A percentile compares a stretch with the other conserved stretches of the same genome.
phyloP scores from a whole-genome alignment of 2,113 vertebrate species.

The Siphamia tubifer region DNA sequence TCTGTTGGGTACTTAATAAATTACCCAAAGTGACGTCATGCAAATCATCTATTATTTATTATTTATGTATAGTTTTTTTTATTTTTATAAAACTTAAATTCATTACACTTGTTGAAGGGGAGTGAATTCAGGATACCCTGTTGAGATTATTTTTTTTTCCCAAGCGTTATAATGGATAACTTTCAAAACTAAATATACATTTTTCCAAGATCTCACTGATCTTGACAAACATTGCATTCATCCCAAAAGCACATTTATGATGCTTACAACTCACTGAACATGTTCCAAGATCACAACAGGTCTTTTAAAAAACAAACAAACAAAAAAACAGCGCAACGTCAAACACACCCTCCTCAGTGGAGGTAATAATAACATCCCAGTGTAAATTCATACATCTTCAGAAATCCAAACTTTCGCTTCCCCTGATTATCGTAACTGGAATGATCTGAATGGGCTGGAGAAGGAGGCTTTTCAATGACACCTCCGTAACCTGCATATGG shows the following conservation, averaged over 20 bases:
- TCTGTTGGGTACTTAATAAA: background rate
- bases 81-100: background rate
- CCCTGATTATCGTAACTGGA: constrained; percentile 58
- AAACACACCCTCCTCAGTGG: background rate
- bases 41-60: constrained; percentile 2
- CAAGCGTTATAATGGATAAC: constrained; percentile 6
- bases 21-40: constrained; percentile 41
- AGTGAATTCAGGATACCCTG: background rate
- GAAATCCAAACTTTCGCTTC: constrained; percentile 4
- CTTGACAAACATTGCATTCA: constrained; percentile 12
- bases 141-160: background rate
- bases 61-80: too few species aligned
- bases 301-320: constrained; percentile 11
- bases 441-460: constrained; percentile 38
- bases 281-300: constrained; percentile 12
- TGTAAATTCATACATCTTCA: constrained; percentile 10
- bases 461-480: background rate
- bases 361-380: constrained; percentile 24
- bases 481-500: background rate
- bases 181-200: constrained; percentile 4
- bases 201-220: background rate
- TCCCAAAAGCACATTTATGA: background rate
- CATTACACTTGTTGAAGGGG: background rate
- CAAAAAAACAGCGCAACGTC: too few species aligned
- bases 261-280: background rate